Evolutionary conservation across 2,888 invertebrate genomes (phyloP), one percentile per base, ranked within the genome.

Genomic region (Pammene aurita): DNA sequence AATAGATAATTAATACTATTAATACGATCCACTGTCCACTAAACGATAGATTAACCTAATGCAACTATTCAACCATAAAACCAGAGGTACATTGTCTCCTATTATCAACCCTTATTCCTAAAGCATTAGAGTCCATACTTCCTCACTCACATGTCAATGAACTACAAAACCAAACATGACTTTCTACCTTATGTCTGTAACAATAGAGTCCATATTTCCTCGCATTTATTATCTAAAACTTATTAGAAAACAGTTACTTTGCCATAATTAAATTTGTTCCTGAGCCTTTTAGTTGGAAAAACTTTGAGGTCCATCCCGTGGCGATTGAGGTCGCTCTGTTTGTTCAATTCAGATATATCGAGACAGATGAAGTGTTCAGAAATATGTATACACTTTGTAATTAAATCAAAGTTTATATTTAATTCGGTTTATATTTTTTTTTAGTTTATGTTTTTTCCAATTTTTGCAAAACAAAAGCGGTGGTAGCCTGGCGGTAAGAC

Each of bases 221-320:
- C n/a, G 0, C 16, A 52, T 52, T 42, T 63, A 63, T 50, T 38
- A 18, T 26, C 18, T 16, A 1, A 61, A 42, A 42, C 13, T 41
- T 52, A 63, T 63, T 52, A 42, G 52, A 26, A 6, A 14, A 7
- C 10, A 5, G 46, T 41, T 55, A 63, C 63, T 54, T 44, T 16
- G 6, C 7, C 63, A 11, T 63, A 63, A 63, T 63, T 63, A 63
- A 63, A 63, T 63, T 63, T 63, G 54, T 63, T 63, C 4, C 38
- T 54, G 26, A 44, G 13, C 63, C 44, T 34, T 63, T 55, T 54
- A 55, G 54, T 63, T 54, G 44, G 42, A 63, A 63, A 63, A 63
- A 63, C 42, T 63, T 63, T 34, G 54, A 14, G 44, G 41, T 34
- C n/a, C 50, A 44, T 44, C 44, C 44, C 58, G 1, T 26, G 44